A percentile compares a stretch with the other conserved stretches of the same genome.
phyloP scores from a whole-genome alignment of 2,113 vertebrate genomes.

The Archilochus colubris region DNA sequence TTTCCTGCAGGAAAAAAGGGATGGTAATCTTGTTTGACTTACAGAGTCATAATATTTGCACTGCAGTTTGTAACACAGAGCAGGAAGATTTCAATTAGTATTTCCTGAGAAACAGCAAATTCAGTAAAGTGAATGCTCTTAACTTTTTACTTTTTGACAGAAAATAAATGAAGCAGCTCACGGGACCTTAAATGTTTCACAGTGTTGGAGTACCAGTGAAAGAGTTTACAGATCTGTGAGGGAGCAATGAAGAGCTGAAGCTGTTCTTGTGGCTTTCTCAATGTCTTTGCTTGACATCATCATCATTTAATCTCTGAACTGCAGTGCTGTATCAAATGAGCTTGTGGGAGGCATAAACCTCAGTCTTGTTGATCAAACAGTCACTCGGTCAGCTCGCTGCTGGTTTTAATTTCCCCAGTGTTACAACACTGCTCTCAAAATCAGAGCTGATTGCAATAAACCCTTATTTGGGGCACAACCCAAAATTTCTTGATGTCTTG shows the following conservation, averaged over 20 bases:
- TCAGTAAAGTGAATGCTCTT: neutral
- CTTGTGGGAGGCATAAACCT: neutral
- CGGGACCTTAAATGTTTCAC: neutral
- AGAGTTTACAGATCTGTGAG: neutral
- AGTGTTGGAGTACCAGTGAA: neutral
- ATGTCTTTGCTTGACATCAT: neutral
- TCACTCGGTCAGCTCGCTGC: neutral
- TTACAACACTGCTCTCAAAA: neutral
- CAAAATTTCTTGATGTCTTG: neutral
- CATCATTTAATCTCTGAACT: neutral
- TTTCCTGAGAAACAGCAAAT: neutral
- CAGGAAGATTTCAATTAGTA: constrained; percentile 10
- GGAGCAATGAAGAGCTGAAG: neutral
- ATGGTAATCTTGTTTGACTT: constrained; percentile 35
- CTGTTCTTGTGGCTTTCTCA: neutral
- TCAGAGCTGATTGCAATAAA: neutral
- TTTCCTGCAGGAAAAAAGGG: constrained; percentile 30
- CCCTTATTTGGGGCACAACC: neutral
- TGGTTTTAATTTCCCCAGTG: neutral
- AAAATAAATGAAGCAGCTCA: neutral
- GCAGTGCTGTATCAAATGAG: neutral
- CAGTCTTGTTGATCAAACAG: neutral
- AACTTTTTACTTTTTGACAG: neutral
- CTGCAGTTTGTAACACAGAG: neutral
- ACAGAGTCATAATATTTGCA: constrained; percentile 26